Evolutionary conservation across 2,797 vertebrate species (phyloP).

Genomic region (Takifugu ocellatus): DNA sequence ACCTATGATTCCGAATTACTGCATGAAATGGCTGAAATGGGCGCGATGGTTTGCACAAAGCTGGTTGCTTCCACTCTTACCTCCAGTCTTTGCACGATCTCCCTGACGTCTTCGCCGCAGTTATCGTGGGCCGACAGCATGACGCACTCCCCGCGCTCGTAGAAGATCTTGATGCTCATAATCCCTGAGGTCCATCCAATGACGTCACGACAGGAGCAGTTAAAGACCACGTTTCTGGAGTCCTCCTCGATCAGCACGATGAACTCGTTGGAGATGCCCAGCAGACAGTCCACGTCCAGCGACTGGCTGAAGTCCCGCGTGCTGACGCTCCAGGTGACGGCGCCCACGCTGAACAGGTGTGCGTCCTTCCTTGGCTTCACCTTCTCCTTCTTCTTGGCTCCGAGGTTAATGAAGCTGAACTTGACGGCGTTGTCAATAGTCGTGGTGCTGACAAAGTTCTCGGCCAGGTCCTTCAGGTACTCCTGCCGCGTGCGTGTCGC

Average conservation of each 20-base stretch:
- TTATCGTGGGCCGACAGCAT: slow-evolving; percentile 88
- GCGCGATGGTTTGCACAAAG: background rate
- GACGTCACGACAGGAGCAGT: slow-evolving; percentile 96
- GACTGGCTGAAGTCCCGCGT: slow-evolving; percentile 91
- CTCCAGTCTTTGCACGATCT: slow-evolving; percentile 91
- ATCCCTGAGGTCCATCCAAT: slow-evolving; percentile 96
- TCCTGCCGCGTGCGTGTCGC: slow-evolving; percentile 95
- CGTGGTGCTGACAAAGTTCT: slow-evolving; percentile 93
- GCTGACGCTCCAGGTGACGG: slow-evolving; percentile 90
- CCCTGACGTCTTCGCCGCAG: slow-evolving; percentile 87
- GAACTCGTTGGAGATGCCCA: slow-evolving; percentile 95
- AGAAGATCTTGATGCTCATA: slow-evolving; percentile 93
- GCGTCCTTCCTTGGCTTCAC: slow-evolving; percentile 89
- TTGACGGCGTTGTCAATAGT: slow-evolving; percentile 91
- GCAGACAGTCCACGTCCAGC: slow-evolving; percentile 86
- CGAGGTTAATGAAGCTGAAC: slow-evolving; percentile 97
- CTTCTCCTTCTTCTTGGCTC: slow-evolving; percentile 94
- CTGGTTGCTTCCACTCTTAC: slow-evolving; percentile 69
- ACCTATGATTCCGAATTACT: slow-evolving; percentile 4
- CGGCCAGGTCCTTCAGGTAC: slow-evolving; percentile 94
- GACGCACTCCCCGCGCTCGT: slow-evolving; percentile 94
- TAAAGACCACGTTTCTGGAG: slow-evolving; percentile 94
- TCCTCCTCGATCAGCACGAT: slow-evolving; percentile 93
- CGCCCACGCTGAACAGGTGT: slow-evolving; percentile 87
- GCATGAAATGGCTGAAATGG: too few relatives aligned